Base-by-base conservation (phyloP, 2,888 invertebrate species). In the Dicyrtoma fusca region DNA sequence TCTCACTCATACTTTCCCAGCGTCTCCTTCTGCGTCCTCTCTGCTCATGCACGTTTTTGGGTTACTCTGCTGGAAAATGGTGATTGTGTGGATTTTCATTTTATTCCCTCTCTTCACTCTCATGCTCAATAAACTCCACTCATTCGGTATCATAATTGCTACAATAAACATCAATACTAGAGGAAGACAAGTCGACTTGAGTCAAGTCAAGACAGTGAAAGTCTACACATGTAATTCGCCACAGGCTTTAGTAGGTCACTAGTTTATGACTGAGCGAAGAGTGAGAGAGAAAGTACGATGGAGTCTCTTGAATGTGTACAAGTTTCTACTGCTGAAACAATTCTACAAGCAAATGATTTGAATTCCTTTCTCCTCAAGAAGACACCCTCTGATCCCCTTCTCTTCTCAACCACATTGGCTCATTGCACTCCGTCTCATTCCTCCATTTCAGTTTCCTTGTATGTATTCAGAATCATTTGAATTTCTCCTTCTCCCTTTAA, bases 371-470 rank as follows among this genome's bases (percentile, higher is more conserved):
- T 51, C 65, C 51, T 53, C 34, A 61, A 61, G 34, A 61, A 61
- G 61, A 72, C 74, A 74, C 74, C 72, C 66, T 69, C 45, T 63
- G 70, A 65, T 72, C 69, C 72, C 72, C 70, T 69, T 69, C 71
- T 71, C 71, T n/a, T 74, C 64, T 71, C 69, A 71, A 74, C 66
- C 71, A 71, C 34, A n/a, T n/a, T n/a, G n/a, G 34, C 34, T 34
- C 34, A 25, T 17, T 21, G 17, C 17, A n/a, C 44, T 61, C 61
- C 42, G 4, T 44, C 26, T 44, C 42, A 19, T 44, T 44, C 2
- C n/a, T 14, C 19, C 6, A 17, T 1, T 14, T 17, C n/a, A 1
- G 11, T 6, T 2, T 42, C 44, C 3, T 3, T 19, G 53, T 8
- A 53, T n/a, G 57, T 25, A 57, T 57, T 34, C 26, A 26, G 10